These are phyloP conservation scores for Diachrysia chrysitis DNA, from an alignment of 2,888 invertebrate genomes.

Conservation along the genomic window DNA sequence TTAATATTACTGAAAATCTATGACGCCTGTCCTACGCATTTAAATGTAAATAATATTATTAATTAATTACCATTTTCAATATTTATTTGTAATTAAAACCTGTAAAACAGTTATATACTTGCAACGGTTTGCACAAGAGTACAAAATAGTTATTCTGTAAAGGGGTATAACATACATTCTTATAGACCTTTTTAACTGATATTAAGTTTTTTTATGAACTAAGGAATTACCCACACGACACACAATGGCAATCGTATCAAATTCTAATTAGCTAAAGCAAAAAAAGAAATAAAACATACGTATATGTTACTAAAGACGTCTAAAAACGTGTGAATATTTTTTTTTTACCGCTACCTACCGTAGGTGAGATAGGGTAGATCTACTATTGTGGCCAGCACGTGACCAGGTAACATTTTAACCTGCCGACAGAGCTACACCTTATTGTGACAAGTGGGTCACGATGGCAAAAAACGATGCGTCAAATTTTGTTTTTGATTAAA, in stretches of 20 bases:
- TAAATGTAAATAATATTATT: no score
- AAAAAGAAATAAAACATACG: not conserved
- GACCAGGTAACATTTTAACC: constrained; percentile 67
- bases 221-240: not conserved
- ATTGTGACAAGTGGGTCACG: constrained; percentile 55
- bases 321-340: constrained; percentile 55
- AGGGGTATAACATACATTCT: not conserved
- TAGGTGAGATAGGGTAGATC: constrained; percentile 53
- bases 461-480: constrained; percentile 51
- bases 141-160: not conserved
- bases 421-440: constrained; percentile 46
- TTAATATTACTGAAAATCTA: no score
- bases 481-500: constrained; percentile 20
- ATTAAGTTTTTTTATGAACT: not conserved
- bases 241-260: not conserved
- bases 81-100: not conserved
- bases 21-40: no score
- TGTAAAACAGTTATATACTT: not conserved
- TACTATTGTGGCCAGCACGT: constrained; percentile 65
- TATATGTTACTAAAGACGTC: not conserved
- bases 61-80: not conserved
- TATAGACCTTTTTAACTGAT: not conserved
- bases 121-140: not conserved
- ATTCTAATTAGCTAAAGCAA: not conserved
- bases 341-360: constrained; percentile 24